A percentile compares a stretch with the other conserved stretches of the same genome.
phyloP scores from a whole-genome alignment of 2,113 vertebrate genomes.

The Heliornis fulica region DNA sequence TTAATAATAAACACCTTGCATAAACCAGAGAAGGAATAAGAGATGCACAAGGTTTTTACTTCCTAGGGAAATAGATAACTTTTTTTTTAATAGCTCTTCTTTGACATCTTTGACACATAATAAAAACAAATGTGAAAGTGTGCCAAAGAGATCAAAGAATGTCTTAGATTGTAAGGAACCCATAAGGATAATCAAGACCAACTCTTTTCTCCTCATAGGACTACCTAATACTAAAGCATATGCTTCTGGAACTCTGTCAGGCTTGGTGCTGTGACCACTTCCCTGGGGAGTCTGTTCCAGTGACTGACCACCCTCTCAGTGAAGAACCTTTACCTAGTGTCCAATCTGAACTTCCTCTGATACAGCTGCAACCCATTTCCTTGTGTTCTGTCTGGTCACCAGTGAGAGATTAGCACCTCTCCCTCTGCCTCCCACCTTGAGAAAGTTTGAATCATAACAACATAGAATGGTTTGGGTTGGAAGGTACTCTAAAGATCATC shows the following conservation, averaged over 20 bases:
- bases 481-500: no score
- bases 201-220: background rate
- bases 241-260: background rate
- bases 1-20: background rate
- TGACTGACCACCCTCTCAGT: no score
- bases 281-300: background rate
- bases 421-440: accelerated
- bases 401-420: background rate
- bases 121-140: background rate
- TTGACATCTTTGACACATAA: background rate
- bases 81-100: background rate
- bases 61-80: background rate
- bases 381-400: accelerated
- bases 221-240: background rate
- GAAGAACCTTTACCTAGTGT: background rate
- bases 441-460: background rate
- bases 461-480: no score
- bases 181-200: background rate
- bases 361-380: background rate
- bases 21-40: background rate
- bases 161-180: background rate
- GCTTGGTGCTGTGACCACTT: background rate
- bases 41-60: background rate
- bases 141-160: background rate
- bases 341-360: background rate